Conservation (phyloP, 1,140 invertebrate species). For the Phymorhynchus buccinoides region DNA sequence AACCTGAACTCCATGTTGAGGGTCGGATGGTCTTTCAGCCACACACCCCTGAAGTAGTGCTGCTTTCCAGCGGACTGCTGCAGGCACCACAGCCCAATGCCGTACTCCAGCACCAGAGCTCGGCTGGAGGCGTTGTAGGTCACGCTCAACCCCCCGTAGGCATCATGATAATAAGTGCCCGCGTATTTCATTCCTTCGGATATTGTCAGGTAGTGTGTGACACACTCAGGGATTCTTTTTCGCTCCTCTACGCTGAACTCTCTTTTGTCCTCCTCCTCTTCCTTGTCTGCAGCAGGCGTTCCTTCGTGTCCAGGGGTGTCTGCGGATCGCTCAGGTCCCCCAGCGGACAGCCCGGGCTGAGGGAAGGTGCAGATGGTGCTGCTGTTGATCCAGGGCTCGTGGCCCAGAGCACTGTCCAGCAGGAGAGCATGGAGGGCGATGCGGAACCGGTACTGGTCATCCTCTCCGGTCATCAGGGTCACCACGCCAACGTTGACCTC, state of each 20-base stretch:
- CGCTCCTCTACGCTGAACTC: background rate
- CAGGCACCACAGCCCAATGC: slow-evolving; percentile 36
- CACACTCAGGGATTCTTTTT: background rate
- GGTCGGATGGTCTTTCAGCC: slow-evolving; percentile 31
- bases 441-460: slow-evolving; percentile 45
- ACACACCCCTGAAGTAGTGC: slow-evolving; percentile 24
- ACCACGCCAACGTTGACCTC: slow-evolving; percentile 49
- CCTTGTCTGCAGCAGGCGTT: background rate
- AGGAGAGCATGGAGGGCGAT: slow-evolving; percentile 46
- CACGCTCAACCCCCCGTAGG: slow-evolving; percentile 33
- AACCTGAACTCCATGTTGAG: slow-evolving; percentile 37
- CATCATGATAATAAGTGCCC: slow-evolving; percentile 32
- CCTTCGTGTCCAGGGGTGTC: background rate
- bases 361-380: slow-evolving; percentile 47
- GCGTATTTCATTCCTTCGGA: background rate
- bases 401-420: slow-evolving; percentile 48
- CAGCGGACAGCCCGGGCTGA: slow-evolving; percentile 26
- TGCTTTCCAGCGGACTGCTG: background rate
- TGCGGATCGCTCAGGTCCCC: background rate
- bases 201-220: background rate
- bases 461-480: slow-evolving; percentile 48
- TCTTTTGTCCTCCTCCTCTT: background rate
- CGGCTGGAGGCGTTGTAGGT: background rate
- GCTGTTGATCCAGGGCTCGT: slow-evolving; percentile 52
- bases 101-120: slow-evolving; percentile 25